Conservation (phyloP, 2,113 vertebrate species). For the Eupsittula cactorum region DNA sequence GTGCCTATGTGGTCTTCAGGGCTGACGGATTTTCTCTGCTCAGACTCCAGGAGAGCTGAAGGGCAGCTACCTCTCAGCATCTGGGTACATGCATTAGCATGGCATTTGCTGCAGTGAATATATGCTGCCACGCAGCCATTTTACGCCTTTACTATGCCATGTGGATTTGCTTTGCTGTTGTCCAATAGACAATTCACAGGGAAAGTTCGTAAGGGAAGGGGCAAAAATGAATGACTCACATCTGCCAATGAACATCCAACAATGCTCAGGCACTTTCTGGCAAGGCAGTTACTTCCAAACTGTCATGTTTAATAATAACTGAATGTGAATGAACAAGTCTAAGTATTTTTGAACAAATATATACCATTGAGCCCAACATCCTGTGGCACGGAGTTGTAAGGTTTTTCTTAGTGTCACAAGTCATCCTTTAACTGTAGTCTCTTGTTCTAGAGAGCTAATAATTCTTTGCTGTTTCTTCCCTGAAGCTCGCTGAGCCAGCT, state of each 20-base stretch:
- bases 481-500: background rate
- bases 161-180: background rate
- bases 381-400: background rate
- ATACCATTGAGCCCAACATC: background rate
- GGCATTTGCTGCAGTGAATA: background rate
- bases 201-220: background rate
- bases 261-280: background rate
- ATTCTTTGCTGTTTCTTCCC: background rate
- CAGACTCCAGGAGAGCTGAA: background rate
- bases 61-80: background rate
- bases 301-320: background rate
- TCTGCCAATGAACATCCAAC: background rate
- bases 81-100: background rate
- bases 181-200: background rate
- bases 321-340: background rate
- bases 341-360: background rate
- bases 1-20: background rate
- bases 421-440: background rate
- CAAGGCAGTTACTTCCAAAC: background rate
- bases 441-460: background rate
- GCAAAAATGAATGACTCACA: background rate
- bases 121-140: background rate
- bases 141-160: background rate
- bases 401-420: background rate
- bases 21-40: background rate